Percentiles rank a stretch among this genome's conserved stretches.
These are phyloP conservation scores for Oopsacas minuta DNA, from an alignment of 37 sponge, comb jelly and placozoan genomes.

Conservation along the genomic window DNA sequence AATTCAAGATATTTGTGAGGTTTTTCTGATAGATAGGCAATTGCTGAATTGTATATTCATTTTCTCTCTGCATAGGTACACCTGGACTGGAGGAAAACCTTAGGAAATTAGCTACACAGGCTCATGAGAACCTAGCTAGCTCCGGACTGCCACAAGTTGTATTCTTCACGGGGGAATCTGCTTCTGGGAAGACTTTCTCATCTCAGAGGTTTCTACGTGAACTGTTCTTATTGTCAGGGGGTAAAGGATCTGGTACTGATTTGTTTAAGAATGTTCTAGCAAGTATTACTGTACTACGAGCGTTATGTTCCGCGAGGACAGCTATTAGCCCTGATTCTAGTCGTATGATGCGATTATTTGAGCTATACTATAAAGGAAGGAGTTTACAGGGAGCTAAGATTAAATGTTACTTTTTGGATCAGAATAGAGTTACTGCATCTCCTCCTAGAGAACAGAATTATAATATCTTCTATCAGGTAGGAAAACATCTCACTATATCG, in stretches of 20 bases:
- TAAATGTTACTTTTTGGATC: conserved; percentile 9
- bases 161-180: not conserved
- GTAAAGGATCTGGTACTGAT: not conserved
- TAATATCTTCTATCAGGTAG: conserved; percentile 9
- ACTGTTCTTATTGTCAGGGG: not conserved
- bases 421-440: not conserved
- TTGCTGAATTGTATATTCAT: too few species aligned
- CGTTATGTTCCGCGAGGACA: not conserved
- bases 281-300: not conserved
- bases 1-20: too few species aligned
- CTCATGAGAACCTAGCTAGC: not conserved
- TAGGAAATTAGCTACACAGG: not conserved
- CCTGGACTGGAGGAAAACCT: not conserved
- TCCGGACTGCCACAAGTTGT: not conserved
- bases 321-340: not conserved
- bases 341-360: conserved; percentile 6
- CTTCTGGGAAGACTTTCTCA: not conserved
- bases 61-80: too few species aligned
- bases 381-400: not conserved
- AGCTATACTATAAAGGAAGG: not conserved
- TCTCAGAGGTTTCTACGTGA: conserved; percentile 2
- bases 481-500: too few species aligned
- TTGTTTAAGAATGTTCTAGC: conserved; percentile 14
- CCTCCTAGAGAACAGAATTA: not conserved
- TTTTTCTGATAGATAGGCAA: too few species aligned